phyloP scores from a whole-genome alignment of 2,888 invertebrate species.

The Ormyrus nitidulus region DNA sequence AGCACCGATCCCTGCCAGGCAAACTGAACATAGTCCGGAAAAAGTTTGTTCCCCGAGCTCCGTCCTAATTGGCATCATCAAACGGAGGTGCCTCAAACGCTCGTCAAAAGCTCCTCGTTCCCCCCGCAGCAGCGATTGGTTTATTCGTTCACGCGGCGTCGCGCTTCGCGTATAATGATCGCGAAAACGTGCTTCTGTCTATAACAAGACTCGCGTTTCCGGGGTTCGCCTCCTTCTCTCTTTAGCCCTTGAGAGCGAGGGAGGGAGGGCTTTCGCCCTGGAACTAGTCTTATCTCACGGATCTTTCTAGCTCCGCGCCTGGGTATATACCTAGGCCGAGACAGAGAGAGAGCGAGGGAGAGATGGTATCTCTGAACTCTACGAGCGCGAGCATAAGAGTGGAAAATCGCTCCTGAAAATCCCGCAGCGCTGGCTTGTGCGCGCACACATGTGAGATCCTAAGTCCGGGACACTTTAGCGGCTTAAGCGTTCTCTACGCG shows the following conservation, averaged over 20 bases:
- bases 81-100: neutral
- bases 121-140: slow-evolving; percentile 7
- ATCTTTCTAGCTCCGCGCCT: slow-evolving; percentile 30
- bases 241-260: slow-evolving; percentile 20
- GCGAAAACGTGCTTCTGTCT: slow-evolving; percentile 16
- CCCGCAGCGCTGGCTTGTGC: neutral
- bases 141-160: slow-evolving; percentile 18
- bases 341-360: slow-evolving; percentile 19
- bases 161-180: slow-evolving; percentile 39
- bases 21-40: too few species aligned
- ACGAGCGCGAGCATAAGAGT: slow-evolving; percentile 32
- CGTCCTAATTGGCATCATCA: too few species aligned
- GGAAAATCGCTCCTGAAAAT: slow-evolving; percentile 54
- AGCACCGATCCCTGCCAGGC: too few species aligned
- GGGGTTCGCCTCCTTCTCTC: slow-evolving; percentile 3
- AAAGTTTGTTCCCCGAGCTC: too few species aligned
- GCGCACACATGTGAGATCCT: neutral
- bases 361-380: slow-evolving; percentile 34
- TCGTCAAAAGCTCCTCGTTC: neutral
- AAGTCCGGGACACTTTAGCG: slow-evolving; percentile 38
- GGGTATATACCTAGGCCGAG: slow-evolving; percentile 27
- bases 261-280: slow-evolving; percentile 15
- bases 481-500: slow-evolving; percentile 14
- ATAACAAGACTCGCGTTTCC: slow-evolving; percentile 45
- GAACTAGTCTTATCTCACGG: slow-evolving; percentile 55